These are phyloP conservation scores for Myiopsitta monachus DNA, from an alignment of 2,113 vertebrate genomes.

Conservation along the genomic window DNA sequence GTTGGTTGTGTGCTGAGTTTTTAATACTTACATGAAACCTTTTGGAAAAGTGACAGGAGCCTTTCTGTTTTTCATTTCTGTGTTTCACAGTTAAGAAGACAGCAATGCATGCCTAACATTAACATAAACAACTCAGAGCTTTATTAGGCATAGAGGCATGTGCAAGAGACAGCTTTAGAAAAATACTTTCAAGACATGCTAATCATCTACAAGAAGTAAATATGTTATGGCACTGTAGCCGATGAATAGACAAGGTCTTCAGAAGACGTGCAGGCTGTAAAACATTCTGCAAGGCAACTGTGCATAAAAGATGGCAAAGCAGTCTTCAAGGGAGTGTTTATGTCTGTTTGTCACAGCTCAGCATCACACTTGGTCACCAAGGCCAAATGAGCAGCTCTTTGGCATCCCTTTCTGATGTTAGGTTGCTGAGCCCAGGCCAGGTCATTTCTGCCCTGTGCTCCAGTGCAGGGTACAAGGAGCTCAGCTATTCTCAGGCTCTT, in stretches of 20 bases:
- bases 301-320: not conserved
- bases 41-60: conserved; percentile 22
- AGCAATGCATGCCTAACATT: not conserved
- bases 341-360: not conserved
- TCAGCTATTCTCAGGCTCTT: not conserved
- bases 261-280: not conserved
- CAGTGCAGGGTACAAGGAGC: not conserved
- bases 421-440: not conserved
- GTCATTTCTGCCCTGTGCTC: not conserved
- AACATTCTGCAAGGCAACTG: not conserved
- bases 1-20: not conserved
- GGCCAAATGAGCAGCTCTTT: not conserved
- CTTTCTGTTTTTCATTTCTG: not conserved
- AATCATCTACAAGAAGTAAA: not conserved
- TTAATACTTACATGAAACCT: conserved; percentile 27
- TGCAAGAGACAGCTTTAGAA: conserved; percentile 4
- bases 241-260: not conserved
- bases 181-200: not conserved
- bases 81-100: conserved; percentile 46
- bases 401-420: not conserved
- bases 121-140: not conserved
- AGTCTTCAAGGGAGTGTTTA: not conserved
- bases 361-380: not conserved
- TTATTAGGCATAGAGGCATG: conserved; percentile 9
- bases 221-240: not conserved